phyloP scores from a whole-genome alignment of 2,797 vertebrate species.

The Nyctibius grandis region DNA sequence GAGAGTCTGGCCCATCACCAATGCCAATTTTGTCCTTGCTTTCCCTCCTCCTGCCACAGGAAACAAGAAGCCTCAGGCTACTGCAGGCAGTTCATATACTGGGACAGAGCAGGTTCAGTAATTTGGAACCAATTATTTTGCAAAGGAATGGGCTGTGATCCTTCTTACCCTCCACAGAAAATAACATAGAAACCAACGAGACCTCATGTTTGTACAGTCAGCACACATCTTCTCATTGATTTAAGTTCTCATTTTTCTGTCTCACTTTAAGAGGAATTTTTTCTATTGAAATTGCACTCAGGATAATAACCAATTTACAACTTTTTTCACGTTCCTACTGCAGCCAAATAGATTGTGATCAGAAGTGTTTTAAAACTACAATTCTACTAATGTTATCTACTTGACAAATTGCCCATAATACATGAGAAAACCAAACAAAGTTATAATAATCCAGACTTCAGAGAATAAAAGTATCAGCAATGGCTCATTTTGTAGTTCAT shows the following conservation, averaged over 20 bases:
- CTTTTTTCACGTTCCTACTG: constrained; percentile 1
- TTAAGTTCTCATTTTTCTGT: constrained; percentile 36
- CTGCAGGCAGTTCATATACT: not conserved
- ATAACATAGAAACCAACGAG: not conserved
- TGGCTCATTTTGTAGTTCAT: constrained; percentile 52
- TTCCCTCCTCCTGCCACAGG: not conserved
- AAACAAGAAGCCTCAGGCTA: not conserved
- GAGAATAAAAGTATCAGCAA: constrained; percentile 60
- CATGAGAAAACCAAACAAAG: constrained; percentile 66
- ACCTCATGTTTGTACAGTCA: not conserved
- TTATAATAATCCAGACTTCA: constrained; percentile 63
- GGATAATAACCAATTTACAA: constrained; percentile 55
- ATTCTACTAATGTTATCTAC: constrained; percentile 63
- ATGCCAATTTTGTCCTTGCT: not conserved
- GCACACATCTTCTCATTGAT: constrained; percentile 14
- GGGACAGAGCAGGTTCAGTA: not conserved
- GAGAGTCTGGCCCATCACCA: not conserved
- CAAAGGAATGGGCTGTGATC: not conserved
- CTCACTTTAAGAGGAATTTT: constrained; percentile 14
- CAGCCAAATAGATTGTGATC: constrained; percentile 55
- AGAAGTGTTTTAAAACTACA: constrained; percentile 54
- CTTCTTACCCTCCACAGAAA: not conserved
- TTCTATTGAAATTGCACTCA: constrained; percentile 43
- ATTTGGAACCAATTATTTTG: constrained; percentile 17
- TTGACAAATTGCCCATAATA: constrained; percentile 71